These are phyloP conservation scores for Dynastes grantii DNA, from an alignment of 2,888 invertebrate species.

Conservation along the genomic window DNA sequence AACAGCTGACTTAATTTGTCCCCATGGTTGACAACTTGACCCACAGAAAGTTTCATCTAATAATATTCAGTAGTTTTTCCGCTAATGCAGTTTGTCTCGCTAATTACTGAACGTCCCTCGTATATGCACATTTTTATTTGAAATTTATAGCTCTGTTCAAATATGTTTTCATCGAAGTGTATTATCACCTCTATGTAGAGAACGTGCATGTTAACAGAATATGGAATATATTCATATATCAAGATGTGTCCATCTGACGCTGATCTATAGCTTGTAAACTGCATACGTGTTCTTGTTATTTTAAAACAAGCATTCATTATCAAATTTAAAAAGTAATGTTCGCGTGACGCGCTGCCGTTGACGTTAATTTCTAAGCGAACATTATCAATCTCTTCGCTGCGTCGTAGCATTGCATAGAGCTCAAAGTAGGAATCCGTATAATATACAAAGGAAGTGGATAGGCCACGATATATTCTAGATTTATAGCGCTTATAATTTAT, in stretches of 20 bases:
- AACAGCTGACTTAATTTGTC: no score
- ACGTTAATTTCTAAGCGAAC: conserved; percentile 4
- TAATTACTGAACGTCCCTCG: no score
- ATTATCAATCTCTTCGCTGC: conserved; percentile 7
- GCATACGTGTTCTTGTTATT: background rate
- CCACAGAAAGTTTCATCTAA: no score
- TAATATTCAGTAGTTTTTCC: no score
- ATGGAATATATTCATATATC: no score
- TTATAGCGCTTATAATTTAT: conserved; percentile 26
- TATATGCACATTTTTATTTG: no score
- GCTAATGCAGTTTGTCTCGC: no score
- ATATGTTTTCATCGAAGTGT: no score
- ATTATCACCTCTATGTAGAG: no score
- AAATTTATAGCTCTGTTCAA: no score
- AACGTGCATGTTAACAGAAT: no score
- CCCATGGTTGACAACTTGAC: no score
- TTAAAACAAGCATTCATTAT: background rate
- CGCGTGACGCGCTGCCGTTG: background rate
- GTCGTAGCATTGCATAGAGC: background rate
- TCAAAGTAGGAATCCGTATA: background rate
- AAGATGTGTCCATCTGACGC: background rate
- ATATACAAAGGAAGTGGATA: background rate
- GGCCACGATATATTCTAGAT: conserved; percentile 22
- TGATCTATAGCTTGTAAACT: background rate
- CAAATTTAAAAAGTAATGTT: background rate